Conservation (phyloP, 2,113 vertebrate species). For the Ammodytes marinus region DNA sequence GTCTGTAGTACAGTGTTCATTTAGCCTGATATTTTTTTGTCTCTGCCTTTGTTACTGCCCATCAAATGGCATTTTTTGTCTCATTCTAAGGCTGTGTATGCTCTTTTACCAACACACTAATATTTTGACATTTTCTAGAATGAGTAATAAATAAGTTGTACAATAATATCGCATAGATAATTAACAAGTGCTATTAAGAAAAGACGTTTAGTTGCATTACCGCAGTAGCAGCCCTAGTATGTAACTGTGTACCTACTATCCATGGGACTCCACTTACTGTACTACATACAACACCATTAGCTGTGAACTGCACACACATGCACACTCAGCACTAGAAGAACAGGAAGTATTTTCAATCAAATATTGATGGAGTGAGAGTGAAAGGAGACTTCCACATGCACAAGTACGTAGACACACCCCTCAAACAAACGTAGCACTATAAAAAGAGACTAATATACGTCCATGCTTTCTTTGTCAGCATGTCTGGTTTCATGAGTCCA, state of each 20-base stretch:
- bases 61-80: background rate
- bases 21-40: background rate
- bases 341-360: constrained; percentile 44
- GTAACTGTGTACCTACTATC: background rate
- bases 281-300: constrained; percentile 12
- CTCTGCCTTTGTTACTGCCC: background rate
- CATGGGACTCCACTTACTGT: constrained; percentile 4
- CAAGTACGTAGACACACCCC: background rate
- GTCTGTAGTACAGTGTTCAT: background rate
- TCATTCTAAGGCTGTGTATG: background rate
- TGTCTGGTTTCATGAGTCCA: background rate
- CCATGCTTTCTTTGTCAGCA: background rate
- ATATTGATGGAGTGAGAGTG: constrained; percentile 56
- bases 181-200: background rate
- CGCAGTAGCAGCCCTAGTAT: background rate
- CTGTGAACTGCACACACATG: background rate
- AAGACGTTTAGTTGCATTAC: background rate
- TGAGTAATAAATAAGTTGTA: background rate
- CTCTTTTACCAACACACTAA: background rate
- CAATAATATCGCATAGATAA: too few relatives aligned
- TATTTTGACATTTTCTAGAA: background rate
- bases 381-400: constrained; percentile 34
- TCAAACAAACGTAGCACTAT: background rate
- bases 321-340: constrained; percentile 22
- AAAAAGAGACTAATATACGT: background rate